Conservation (phyloP, 64 coral and sea anemone species). For the Acropora tenuis region DNA sequence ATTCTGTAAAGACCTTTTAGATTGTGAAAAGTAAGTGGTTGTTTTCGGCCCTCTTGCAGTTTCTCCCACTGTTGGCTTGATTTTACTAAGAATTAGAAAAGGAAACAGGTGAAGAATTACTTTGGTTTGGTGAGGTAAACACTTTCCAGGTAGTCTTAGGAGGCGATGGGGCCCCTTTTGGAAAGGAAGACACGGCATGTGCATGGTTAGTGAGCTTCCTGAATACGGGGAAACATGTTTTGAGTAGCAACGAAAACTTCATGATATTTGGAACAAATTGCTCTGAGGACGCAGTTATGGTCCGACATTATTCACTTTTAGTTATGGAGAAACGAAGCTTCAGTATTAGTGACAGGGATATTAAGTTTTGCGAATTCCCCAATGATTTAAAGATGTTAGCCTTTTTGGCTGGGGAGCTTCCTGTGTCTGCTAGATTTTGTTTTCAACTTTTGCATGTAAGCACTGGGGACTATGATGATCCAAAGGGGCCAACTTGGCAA, state of each 20-base stretch:
- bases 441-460: slow-evolving; percentile 68
- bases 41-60: slow-evolving; percentile 61
- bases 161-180: slow-evolving; percentile 60
- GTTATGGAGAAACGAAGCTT: neutral
- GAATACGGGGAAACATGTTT: slow-evolving; percentile 17
- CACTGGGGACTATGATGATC: slow-evolving; percentile 12
- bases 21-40: slow-evolving; percentile 50
- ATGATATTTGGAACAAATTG: slow-evolving; percentile 51
- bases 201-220: slow-evolving; percentile 39
- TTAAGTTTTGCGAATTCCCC: slow-evolving; percentile 62
- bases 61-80: neutral
- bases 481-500: slow-evolving; percentile 49
- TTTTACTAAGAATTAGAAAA: neutral
- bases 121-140: slow-evolving; percentile 41
- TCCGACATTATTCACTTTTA: slow-evolving; percentile 26
- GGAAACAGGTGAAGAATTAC: neutral
- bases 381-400: slow-evolving; percentile 73
- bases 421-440: slow-evolving; percentile 44
- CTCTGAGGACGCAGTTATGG: slow-evolving; percentile 11
- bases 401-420: slow-evolving; percentile 61
- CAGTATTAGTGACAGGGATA: neutral
- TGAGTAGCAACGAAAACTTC: slow-evolving; percentile 29
- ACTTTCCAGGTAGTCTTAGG: slow-evolving; percentile 60
- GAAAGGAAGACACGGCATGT: slow-evolving; percentile 40
- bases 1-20: slow-evolving; percentile 31